Percentiles rank a stretch among this genome's conserved stretches.
Evolutionary conservation across 2,113 vertebrate genomes (phyloP).

Genomic region (Zootoca vivipara): DNA sequence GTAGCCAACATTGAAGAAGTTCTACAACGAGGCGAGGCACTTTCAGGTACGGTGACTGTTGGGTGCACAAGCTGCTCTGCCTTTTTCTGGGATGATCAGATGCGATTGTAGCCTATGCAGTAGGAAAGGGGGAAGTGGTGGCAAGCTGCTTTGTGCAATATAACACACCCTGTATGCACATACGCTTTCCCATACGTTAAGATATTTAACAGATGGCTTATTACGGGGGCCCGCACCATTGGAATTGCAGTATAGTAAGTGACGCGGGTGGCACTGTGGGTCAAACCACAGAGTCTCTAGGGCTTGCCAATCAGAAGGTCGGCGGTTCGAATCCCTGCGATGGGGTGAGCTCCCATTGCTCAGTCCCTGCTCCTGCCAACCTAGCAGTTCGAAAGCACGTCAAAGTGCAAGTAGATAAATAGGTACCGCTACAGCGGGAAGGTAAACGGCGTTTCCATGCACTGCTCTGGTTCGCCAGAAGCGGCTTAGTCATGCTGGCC

Average conservation of each 20-base stretch:
- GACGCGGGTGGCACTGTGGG: no score
- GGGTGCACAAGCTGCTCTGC: neutral
- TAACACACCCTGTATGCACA: neutral
- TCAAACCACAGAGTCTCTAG: no score
- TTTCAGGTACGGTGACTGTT: conserved; percentile 83
- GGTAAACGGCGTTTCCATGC: no score
- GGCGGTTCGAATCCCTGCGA: no score
- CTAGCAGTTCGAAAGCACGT: no score
- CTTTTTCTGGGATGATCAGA: rapidly evolving
- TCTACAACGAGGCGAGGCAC: conserved; percentile 92
- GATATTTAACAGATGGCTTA: neutral
- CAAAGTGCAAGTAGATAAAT: no score
- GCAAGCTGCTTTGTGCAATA: neutral
- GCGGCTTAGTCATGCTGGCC: no score
- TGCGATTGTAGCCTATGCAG: rapidly evolving
- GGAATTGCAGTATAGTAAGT: neutral
- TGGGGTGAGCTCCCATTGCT: no score
- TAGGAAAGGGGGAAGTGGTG: neutral
- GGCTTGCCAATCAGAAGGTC: no score
- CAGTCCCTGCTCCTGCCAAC: no score
- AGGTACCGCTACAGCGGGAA: no score
- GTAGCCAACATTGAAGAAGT: conserved; percentile 99
- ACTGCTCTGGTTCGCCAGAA: no score
- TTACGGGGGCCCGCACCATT: neutral
- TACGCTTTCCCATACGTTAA: neutral